Percentiles rank a stretch among this genome's conserved stretches.
phyloP scores from a whole-genome alignment of 2,888 invertebrate genomes.

The Caenorhabditis sp. region DNA sequence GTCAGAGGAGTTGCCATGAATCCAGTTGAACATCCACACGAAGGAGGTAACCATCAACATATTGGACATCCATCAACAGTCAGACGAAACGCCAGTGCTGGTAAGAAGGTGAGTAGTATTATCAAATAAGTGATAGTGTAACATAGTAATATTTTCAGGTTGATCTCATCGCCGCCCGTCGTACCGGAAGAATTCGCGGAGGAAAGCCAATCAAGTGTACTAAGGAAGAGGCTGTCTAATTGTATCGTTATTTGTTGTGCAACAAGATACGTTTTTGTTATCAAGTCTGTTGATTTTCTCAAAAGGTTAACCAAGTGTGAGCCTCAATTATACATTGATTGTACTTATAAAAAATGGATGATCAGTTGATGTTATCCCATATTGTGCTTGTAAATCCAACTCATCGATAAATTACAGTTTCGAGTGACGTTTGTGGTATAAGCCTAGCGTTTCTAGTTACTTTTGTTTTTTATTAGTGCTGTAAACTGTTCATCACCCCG shows the following conservation, averaged over 20 bases:
- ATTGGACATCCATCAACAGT: slow-evolving; percentile 99
- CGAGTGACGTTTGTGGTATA: no score
- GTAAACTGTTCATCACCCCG: no score
- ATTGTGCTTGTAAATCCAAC: no score
- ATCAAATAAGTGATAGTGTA: neutral
- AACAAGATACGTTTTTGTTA: slow-evolving; percentile 48
- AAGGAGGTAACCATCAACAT: no score
- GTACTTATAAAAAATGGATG: no score
- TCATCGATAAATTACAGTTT: no score
- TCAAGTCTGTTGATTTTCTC: slow-evolving; percentile 7
- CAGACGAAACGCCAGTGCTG: slow-evolving; percentile 96
- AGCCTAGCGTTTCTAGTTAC: no score
- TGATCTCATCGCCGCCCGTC: slow-evolving; percentile 99
- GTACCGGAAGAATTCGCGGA: slow-evolving; percentile 94
- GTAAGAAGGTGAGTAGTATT: slow-evolving; percentile 82
- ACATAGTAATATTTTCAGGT: slow-evolving; percentile 75
- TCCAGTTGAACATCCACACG: no score
- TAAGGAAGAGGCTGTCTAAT: slow-evolving; percentile 70
- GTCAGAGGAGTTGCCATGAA: no score
- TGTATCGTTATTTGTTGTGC: slow-evolving; percentile 45
- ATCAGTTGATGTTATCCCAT: no score
- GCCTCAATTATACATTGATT: no score
- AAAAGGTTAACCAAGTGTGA: neutral
- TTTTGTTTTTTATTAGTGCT: no score
- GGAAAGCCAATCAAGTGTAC: slow-evolving; percentile 69